These are phyloP conservation scores for Selene dorsalis DNA, from an alignment of 2,797 vertebrate genomes.

Conservation along the genomic window DNA sequence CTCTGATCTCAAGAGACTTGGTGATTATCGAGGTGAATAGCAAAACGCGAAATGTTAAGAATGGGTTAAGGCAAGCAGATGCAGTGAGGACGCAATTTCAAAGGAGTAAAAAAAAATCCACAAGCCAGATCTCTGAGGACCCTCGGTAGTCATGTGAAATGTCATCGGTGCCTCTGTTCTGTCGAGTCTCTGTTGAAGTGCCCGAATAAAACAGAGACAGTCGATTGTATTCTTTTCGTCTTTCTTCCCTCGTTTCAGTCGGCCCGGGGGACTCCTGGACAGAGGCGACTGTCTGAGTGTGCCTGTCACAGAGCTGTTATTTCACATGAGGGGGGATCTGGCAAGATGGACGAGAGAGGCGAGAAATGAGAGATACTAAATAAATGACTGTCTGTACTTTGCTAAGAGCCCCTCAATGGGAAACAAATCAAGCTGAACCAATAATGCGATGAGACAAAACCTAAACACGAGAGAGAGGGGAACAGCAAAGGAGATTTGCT, in stretches of 20 bases:
- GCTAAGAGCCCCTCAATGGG: slow-evolving; percentile 62
- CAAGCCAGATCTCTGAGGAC: slow-evolving; percentile 44
- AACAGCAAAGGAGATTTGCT: slow-evolving; percentile 70
- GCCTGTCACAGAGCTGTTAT: slow-evolving; percentile 67
- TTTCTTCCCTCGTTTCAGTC: slow-evolving; percentile 18
- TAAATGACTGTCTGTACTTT: slow-evolving; percentile 63
- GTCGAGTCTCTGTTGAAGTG: slow-evolving; percentile 47
- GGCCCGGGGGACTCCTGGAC: slow-evolving; percentile 43
- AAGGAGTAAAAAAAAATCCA: slow-evolving; percentile 6
- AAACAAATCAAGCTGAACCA: slow-evolving; percentile 70
- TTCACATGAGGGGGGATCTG: slow-evolving; percentile 38
- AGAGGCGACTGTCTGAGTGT: slow-evolving; percentile 32
- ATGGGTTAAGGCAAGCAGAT: slow-evolving; percentile 11
- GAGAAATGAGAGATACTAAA: slow-evolving; percentile 51
- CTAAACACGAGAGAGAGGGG: slow-evolving; percentile 49
- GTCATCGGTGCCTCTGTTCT: slow-evolving; percentile 50
- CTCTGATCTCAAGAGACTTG: slow-evolving; percentile 37
- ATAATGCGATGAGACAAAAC: slow-evolving; percentile 71
- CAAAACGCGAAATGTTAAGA: slow-evolving; percentile 30
- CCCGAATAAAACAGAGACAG: slow-evolving; percentile 41
- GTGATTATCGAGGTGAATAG: slow-evolving; percentile 18
- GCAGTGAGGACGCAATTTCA: neutral
- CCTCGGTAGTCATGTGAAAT: slow-evolving; percentile 51
- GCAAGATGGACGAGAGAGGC: slow-evolving; percentile 24
- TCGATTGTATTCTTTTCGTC: slow-evolving; percentile 46